These are phyloP conservation scores for Lamprotornis superbus DNA, from an alignment of 2,113 vertebrate species.

Conservation along the genomic window DNA sequence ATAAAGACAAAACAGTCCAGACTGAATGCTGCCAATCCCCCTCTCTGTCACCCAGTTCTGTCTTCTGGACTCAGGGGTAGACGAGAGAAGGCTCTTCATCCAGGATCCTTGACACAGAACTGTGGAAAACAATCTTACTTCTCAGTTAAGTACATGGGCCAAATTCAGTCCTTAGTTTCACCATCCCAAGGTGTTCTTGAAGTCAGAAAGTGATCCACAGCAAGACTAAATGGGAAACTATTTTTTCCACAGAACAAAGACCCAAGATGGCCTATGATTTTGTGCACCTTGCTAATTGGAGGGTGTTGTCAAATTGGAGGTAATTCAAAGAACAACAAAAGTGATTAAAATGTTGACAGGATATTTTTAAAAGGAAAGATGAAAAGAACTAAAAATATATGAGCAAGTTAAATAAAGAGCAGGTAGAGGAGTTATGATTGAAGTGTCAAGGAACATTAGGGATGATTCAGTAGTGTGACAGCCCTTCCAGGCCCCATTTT, in stretches of 20 bases:
- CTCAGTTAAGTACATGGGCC: not conserved
- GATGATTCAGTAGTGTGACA: not conserved
- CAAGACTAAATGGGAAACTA: not conserved
- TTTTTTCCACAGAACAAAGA: not conserved
- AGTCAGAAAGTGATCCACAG: not conserved
- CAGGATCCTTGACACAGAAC: not conserved
- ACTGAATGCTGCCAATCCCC: not conserved
- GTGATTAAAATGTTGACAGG: not conserved
- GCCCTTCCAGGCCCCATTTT: not conserved
- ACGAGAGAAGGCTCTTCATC: not conserved
- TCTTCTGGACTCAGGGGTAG: not conserved
- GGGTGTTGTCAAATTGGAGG: not conserved
- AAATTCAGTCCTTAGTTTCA: not conserved
- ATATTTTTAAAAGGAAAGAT: not conserved
- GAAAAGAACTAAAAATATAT: not conserved
- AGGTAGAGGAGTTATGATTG: not conserved
- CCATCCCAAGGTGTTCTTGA: not conserved
- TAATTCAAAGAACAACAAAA: conserved; percentile 19
- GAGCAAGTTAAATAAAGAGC: not conserved
- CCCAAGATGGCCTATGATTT: not conserved
- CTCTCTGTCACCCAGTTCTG: not conserved
- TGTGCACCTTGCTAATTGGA: not conserved
- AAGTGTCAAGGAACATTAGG: not conserved
- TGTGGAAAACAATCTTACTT: not conserved
- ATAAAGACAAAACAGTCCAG: not conserved